phyloP scores from a whole-genome alignment of 2,888 invertebrate species.

The Pollenia amentaria region DNA sequence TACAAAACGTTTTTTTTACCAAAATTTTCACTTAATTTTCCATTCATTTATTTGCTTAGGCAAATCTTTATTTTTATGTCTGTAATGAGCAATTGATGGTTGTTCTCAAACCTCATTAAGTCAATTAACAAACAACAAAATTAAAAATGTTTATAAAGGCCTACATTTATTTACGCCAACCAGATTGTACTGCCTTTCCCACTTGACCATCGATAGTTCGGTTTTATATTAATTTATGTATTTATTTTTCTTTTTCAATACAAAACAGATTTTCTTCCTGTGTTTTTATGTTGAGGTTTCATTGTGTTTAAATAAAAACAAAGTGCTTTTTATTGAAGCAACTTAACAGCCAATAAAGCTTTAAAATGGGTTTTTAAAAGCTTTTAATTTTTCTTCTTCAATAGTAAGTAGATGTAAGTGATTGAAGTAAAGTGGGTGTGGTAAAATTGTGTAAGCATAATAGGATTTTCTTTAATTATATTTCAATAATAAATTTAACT shows the following conservation, averaged over 20 bases:
- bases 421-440: neutral
- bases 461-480: neutral
- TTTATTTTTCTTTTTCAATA: conserved; percentile 5
- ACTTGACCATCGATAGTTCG: neutral
- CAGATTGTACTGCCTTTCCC: neutral
- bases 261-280: conserved; percentile 53
- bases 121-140: conserved; percentile 1
- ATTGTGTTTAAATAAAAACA: conserved; percentile 33
- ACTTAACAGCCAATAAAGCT: conserved; percentile 56
- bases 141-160: conserved; percentile 25
- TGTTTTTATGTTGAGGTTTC: conserved; percentile 17
- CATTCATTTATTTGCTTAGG: neutral
- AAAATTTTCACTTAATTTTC: neutral
- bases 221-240: conserved; percentile 2
- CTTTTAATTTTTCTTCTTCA: conserved; percentile 8
- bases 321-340: conserved; percentile 41
- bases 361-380: conserved; percentile 43
- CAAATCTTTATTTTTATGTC: neutral
- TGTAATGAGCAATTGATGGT: neutral
- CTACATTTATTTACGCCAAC: conserved; percentile 5
- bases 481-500: conserved; percentile 5
- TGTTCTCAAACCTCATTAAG: conserved; percentile 1
- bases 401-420: conserved; percentile 10
- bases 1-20: too few relatives aligned
- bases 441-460: neutral